phyloP scores from a whole-genome alignment of 2,113 vertebrate species.

The Psammodynastes pulverulentus region DNA sequence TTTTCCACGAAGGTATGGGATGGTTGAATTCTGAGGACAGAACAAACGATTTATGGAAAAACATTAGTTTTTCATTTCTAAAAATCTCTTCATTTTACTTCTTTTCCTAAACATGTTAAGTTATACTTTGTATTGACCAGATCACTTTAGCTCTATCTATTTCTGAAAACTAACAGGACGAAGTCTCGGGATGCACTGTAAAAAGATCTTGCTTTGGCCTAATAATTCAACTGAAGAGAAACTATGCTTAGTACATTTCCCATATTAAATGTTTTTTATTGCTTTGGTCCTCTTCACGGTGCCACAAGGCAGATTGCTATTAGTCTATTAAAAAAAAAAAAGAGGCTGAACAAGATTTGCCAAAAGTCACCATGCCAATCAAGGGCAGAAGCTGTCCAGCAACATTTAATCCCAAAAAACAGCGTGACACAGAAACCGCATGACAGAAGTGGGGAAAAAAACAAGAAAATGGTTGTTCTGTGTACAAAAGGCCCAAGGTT shows the following conservation, averaged over 20 bases:
- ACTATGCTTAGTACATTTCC: not conserved
- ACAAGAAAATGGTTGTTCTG: not conserved
- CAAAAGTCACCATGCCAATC: not conserved
- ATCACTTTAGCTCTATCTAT: not conserved
- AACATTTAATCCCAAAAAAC: not conserved
- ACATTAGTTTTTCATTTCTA: not conserved
- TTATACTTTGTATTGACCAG: not conserved
- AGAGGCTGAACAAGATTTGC: not conserved
- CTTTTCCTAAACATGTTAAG: not conserved
- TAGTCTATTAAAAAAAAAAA: not conserved
- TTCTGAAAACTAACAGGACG: not conserved
- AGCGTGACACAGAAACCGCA: not conserved
- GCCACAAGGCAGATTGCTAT: not conserved
- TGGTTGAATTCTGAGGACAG: not conserved
- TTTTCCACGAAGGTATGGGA: not conserved
- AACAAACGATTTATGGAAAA: not conserved
- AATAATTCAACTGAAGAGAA: not conserved
- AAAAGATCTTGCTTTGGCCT: not conserved
- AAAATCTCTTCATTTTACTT: not conserved
- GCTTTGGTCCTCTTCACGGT: not conserved
- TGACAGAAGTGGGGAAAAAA: not conserved
- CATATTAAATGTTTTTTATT: not conserved
- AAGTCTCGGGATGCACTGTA: not conserved
- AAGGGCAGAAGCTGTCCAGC: not conserved
- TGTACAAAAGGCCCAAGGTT: not conserved